A percentile compares a stretch with the other conserved stretches of the same genome.
These are phyloP conservation scores for Saguinus imperator DNA, from an alignment of 2,113 vertebrate species.

Conservation along the genomic window DNA sequence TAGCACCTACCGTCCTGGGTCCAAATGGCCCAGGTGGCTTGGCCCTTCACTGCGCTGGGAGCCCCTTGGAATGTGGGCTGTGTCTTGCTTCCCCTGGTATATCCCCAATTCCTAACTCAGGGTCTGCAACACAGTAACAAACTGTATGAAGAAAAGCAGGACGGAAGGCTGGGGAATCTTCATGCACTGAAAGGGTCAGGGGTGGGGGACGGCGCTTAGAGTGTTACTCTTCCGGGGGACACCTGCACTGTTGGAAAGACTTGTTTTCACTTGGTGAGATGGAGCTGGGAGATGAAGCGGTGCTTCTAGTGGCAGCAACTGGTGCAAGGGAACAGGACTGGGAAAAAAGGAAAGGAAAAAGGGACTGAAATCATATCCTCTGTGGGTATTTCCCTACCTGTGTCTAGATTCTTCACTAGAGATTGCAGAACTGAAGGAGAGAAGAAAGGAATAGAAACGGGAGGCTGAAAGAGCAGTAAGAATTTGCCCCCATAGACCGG, in stretches of 20 bases:
- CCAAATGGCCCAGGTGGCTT: neutral
- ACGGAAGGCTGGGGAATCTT: neutral
- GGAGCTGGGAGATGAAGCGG: too few species aligned
- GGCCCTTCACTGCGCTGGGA: neutral
- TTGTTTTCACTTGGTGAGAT: neutral
- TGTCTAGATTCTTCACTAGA: neutral
- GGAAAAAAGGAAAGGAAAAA: neutral
- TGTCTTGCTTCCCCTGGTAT: neutral
- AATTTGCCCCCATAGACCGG: neutral
- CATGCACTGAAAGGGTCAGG: neutral
- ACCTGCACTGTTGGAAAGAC: neutral
- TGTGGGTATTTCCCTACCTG: neutral
- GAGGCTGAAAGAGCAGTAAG: neutral
- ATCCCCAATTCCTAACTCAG: neutral
- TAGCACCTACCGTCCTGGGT: neutral
- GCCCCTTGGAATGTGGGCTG: neutral
- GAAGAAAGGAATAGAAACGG: neutral
- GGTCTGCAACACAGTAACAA: neutral
- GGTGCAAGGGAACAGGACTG: too few species aligned
- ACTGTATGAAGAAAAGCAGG: neutral
- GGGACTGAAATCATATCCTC: neutral
- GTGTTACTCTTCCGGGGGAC: neutral
- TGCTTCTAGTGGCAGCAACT: neutral
- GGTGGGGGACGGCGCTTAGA: too few species aligned
- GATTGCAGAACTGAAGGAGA: neutral